Percentiles rank a stretch among this genome's conserved stretches.
Evolutionary conservation across 2,113 vertebrate species (phyloP).

Genomic region (Egretta garzetta): DNA sequence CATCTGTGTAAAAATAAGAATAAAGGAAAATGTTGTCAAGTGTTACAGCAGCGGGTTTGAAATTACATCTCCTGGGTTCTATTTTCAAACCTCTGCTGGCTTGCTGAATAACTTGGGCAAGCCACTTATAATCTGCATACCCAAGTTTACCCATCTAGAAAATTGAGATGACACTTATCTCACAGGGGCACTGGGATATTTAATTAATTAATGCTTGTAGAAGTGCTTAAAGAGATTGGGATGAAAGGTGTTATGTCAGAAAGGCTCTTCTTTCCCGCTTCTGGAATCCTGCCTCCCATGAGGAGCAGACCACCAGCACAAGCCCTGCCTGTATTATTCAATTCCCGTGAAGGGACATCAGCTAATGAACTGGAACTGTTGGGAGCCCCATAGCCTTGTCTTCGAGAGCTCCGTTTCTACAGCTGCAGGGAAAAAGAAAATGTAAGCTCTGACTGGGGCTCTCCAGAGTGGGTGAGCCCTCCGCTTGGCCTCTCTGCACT

Average conservation of each 20-base stretch:
- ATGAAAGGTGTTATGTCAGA: conserved; percentile 44
- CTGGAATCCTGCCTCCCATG: conserved; percentile 24
- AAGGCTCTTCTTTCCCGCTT: background rate
- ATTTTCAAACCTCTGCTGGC: background rate
- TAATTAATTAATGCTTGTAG: conserved; percentile 60
- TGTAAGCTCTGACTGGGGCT: background rate
- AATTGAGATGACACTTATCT: conserved; percentile 54
- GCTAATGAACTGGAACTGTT: conserved; percentile 1
- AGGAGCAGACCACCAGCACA: conserved; percentile 38
- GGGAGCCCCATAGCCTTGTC: background rate
- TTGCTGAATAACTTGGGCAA: conserved; percentile 21
- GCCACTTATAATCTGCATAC: conserved; percentile 27
- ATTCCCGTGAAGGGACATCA: background rate
- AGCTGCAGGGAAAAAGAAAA: rapidly evolving
- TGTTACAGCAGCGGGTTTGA: background rate
- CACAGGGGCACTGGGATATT: conserved; percentile 29
- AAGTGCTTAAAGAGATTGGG: conserved; percentile 32
- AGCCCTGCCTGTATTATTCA: background rate
- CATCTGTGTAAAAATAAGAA: background rate
- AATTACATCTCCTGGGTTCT: background rate
- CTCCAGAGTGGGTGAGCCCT: background rate
- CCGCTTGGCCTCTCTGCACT: background rate
- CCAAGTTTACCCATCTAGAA: conserved; percentile 50
- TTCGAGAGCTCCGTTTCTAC: background rate
- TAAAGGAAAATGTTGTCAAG: background rate